Conservation (phyloP, 2,797 vertebrate species). For the Austrolebias charrua region DNA sequence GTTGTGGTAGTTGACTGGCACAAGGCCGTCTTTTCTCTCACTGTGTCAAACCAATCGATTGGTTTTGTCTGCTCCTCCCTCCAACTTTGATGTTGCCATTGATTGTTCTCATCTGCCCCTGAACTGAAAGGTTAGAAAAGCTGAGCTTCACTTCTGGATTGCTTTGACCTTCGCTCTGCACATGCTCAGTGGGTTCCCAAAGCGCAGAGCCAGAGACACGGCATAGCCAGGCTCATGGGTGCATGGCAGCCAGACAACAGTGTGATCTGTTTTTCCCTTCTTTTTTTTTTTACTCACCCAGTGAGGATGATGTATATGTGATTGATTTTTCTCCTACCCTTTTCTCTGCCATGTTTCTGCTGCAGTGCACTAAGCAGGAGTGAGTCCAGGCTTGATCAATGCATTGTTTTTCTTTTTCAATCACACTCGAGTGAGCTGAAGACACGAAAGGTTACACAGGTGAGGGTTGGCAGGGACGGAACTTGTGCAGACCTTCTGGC, state of each 20-base stretch:
- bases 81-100: conserved; percentile 75
- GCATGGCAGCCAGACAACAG: conserved; percentile 74
- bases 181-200: conserved; percentile 70
- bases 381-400: conserved; percentile 81
- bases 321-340: conserved; percentile 76
- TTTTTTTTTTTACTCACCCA: conserved; percentile 68
- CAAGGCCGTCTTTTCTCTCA: conserved; percentile 52
- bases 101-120: conserved; percentile 78
- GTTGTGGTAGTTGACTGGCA: conserved; percentile 43
- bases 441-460: conserved; percentile 78
- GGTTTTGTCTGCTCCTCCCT: conserved; percentile 73
- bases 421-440: conserved; percentile 77
- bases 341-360: conserved; percentile 70
- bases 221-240: conserved; percentile 70
- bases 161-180: conserved; percentile 78
- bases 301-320: conserved; percentile 78
- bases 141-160: conserved; percentile 73
- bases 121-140: conserved; percentile 79
- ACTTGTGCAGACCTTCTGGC: conserved; percentile 62
- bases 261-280: conserved; percentile 69
- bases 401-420: conserved; percentile 80
- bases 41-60: conserved; percentile 73
- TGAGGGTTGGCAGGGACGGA: conserved; percentile 71
- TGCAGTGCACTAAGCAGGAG: conserved; percentile 75
- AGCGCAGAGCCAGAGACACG: conserved; percentile 65